These are phyloP conservation scores for Lysandra bellargus DNA, from an alignment of 2,888 invertebrate species.

Conservation along the genomic window DNA sequence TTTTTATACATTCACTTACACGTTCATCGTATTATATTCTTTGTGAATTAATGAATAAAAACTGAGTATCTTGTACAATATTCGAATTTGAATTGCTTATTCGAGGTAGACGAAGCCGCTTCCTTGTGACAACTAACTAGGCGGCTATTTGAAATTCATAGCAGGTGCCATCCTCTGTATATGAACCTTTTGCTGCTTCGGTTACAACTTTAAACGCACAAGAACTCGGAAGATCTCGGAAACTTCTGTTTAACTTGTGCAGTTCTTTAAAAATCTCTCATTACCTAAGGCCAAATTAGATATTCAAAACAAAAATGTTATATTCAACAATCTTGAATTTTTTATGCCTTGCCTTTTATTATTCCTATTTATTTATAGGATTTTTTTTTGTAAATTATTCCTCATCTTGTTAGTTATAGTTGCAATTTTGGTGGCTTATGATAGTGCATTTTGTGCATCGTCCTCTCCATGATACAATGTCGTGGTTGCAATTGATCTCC, in stretches of 20 bases:
- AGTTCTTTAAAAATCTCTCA: not conserved
- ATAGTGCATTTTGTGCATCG: not conserved
- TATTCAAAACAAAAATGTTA: not conserved
- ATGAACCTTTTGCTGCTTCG: conserved; percentile 1
- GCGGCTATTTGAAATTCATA: conserved; percentile 27
- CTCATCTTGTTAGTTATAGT: not conserved
- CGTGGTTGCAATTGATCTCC: conserved; percentile 61
- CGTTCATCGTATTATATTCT: not conserved
- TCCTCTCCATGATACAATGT: conserved; percentile 37
- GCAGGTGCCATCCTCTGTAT: not conserved
- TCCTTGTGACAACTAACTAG: conserved; percentile 19
- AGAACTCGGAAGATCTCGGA: not conserved
- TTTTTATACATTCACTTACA: not conserved
- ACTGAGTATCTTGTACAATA: conserved; percentile 1
- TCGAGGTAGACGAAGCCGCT: conserved; percentile 27
- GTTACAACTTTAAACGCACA: not conserved
- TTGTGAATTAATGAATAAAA: not conserved
- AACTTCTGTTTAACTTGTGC: not conserved
- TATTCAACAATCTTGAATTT: too few relatives aligned
- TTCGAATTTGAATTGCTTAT: conserved; percentile 12
- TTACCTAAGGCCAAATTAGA: not conserved
- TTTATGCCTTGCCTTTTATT: too few relatives aligned
- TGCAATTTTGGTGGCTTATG: not conserved
- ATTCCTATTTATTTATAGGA: too few relatives aligned
- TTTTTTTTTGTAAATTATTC: not conserved